Evolutionary conservation across 1,140 invertebrate genomes (phyloP).

Genomic region (Drosophila nebulosa): DNA sequence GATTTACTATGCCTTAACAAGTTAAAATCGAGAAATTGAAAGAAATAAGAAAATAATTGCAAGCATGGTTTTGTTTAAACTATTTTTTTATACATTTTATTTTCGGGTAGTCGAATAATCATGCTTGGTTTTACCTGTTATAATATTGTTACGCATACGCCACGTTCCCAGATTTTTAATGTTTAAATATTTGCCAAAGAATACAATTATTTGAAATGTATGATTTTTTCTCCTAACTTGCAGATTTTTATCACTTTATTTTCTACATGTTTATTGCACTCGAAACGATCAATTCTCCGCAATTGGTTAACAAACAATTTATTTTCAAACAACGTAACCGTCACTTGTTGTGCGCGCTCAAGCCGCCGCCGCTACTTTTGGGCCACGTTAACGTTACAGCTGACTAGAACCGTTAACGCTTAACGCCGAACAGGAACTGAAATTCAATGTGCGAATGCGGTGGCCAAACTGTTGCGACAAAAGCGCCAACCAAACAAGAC

Average conservation of each 20-base stretch:
- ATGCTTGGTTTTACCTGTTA: neutral
- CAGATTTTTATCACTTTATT: neutral
- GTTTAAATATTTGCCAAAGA: neutral
- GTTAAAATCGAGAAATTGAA: neutral
- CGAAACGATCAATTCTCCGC: neutral
- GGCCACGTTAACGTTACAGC: neutral
- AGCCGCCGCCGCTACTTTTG: slow-evolving; percentile 11
- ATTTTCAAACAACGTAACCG: slow-evolving; percentile 18
- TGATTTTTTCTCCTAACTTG: neutral
- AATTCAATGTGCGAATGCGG: slow-evolving; percentile 34
- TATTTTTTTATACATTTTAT: neutral
- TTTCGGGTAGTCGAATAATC: neutral
- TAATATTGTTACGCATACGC: slow-evolving; percentile 13
- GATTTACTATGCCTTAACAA: neutral
- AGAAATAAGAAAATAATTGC: neutral
- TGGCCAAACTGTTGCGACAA: slow-evolving; percentile 61
- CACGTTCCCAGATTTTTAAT: neutral
- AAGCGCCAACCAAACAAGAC: slow-evolving; percentile 24
- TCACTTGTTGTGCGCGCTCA: slow-evolving; percentile 59
- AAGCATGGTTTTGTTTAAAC: neutral
- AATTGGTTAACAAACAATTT: slow-evolving; percentile 5
- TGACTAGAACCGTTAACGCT: slow-evolving; percentile 50
- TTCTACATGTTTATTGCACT: neutral
- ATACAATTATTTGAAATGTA: neutral
- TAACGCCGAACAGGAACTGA: slow-evolving; percentile 71